These are phyloP conservation scores for Hirtodrosophila duncani DNA, from an alignment of 2,888 invertebrate genomes.

Conservation along the genomic window DNA sequence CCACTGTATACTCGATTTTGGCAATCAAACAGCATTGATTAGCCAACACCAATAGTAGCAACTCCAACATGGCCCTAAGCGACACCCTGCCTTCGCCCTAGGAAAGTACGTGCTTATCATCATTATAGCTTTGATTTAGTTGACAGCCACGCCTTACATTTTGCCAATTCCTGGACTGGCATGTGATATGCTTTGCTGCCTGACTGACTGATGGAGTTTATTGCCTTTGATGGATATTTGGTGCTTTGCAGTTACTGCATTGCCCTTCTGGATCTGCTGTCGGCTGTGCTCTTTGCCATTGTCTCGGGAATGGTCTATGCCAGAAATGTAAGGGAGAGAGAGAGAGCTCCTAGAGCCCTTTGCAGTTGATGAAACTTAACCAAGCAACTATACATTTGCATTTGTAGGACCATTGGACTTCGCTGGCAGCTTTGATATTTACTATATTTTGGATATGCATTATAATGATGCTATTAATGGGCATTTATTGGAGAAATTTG, in stretches of 20 bases:
- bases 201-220: background rate
- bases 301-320: slow-evolving; percentile 46
- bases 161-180: slow-evolving; percentile 2
- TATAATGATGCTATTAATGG: slow-evolving; percentile 31
- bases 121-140: slow-evolving; percentile 69
- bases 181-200: slow-evolving; percentile 30
- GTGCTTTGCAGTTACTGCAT: slow-evolving; percentile 60
- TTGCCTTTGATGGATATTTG: slow-evolving; percentile 42
- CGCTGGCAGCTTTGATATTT: slow-evolving; percentile 44
- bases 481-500: slow-evolving; percentile 37
- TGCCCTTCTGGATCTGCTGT: slow-evolving; percentile 52
- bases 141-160: slow-evolving; percentile 25
- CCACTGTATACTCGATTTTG: slow-evolving; percentile 44
- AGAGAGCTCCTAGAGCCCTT: too few relatives aligned
- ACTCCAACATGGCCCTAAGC: background rate
- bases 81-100: background rate
- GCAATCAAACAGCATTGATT: slow-evolving; percentile 65
- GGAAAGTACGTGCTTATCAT: slow-evolving; percentile 65
- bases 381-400: background rate
- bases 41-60: slow-evolving; percentile 35
- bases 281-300: slow-evolving; percentile 51
- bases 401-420: slow-evolving; percentile 39
- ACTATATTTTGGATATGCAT: slow-evolving; percentile 47
- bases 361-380: background rate
- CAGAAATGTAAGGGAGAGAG: slow-evolving; percentile 40